Evolutionary conservation across 1,140 invertebrate species (phyloP), one percentile per base, ranked within the genome.

Genomic region (Heliothis subflexa): DNA sequence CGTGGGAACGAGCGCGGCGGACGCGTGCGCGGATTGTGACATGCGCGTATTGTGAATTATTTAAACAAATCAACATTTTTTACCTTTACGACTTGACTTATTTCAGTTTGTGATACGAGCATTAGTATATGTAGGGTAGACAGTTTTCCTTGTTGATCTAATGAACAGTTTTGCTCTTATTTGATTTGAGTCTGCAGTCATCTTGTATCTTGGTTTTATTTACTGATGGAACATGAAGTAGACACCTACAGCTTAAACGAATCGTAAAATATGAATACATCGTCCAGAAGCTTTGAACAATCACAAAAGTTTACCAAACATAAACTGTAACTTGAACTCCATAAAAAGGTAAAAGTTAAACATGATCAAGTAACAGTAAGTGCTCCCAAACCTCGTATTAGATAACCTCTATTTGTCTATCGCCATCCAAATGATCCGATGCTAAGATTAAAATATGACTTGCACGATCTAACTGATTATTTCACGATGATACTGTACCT

Each of bases 11-110:
- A 83, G 81, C 83, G 78, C 82, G 85, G 79, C 80, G 81, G 86
- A 88, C 90, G 91, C 90, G 90, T 90, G 90, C 91, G 89, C 88
- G 71, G 85, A 86, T 90, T 90, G 88, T 86, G 86, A 92, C 88
- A 88, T 88, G 88, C 84, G 78, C 78, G 78, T 83, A 89, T 87
- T 90, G 89, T 91, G 85, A 88, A 91, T 91, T 90, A 91, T 90
- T 91, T 91, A 89, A 84, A 89, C 86, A 85, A 86, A 87, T 90
- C 85, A 86, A 85, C 85, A 79, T 85, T 86, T 91, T 91, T 88
- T 84, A 83, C 81, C 80, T 71, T 72, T 45, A 81, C 73, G 77
- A 80, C 71, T 50, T 68, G 47, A 78, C 50, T 68, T 80, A 71
- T 72, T 72, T 57, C 57, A 57, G 50, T 54, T 72, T 72, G 33